A percentile compares a stretch with the other conserved stretches of the same genome.
These are phyloP conservation scores for Anadara kagoshimensis DNA, from an alignment of 1,140 invertebrate genomes.

Conservation along the genomic window DNA sequence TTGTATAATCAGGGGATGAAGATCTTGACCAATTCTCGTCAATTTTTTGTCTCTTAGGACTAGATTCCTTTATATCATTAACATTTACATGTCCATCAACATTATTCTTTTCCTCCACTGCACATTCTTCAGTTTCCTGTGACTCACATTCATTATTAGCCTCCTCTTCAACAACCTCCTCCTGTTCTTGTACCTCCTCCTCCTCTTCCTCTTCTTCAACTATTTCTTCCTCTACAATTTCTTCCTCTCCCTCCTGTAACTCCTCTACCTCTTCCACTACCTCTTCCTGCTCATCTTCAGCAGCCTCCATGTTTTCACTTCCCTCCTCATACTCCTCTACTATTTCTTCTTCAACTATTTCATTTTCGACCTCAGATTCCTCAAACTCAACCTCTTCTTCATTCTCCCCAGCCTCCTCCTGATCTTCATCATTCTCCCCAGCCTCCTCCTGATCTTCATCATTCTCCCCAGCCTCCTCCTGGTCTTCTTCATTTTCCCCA, in stretches of 20 bases:
- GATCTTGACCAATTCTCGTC: constrained; percentile 10
- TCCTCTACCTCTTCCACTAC: no score
- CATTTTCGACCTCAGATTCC: constrained; percentile 10
- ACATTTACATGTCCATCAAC: no score
- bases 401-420: neutral
- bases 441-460: no score
- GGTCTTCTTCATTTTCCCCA: no score
- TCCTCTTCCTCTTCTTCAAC: constrained; percentile 17
- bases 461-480: no score
- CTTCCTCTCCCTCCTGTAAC: no score
- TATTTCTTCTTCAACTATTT: constrained; percentile 1
- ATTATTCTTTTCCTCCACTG: no score
- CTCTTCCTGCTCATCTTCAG: neutral
- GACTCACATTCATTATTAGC: neutral
- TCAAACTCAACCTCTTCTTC: constrained; percentile 4
- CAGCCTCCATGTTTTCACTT: neutral
- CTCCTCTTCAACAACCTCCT: neutral
- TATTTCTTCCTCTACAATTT: no score
- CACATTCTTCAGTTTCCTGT: no score
- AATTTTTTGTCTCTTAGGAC: neutral
- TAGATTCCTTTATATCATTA: no score
- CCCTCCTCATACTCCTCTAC: constrained; percentile 4
- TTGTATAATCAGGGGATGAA: constrained; percentile 11
- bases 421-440: no score
- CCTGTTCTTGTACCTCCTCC: neutral